A percentile compares a stretch with the other conserved stretches of the same genome.
These are phyloP conservation scores for Griposia aprilina DNA, from an alignment of 2,888 invertebrate genomes.

Conservation along the genomic window DNA sequence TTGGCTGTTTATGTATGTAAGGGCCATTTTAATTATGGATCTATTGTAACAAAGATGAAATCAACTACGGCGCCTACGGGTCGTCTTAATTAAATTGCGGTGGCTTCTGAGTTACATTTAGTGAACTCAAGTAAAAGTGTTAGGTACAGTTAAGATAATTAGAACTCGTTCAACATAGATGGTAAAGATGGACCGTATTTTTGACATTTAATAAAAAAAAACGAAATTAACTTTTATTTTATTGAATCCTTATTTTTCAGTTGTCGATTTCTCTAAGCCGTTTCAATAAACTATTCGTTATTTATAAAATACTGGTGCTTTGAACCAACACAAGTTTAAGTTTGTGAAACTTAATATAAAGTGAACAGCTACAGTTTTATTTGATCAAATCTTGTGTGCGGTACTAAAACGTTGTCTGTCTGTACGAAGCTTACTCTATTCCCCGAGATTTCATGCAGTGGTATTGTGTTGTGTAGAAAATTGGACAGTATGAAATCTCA, in stretches of 20 bases:
- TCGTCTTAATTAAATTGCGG: not conserved
- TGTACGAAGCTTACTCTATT: slow-evolving; percentile 17
- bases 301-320: not conserved
- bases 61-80: too few relatives aligned
- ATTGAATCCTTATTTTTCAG: too few relatives aligned
- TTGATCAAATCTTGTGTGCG: slow-evolving; percentile 30
- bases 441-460: slow-evolving; percentile 23
- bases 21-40: too few relatives aligned
- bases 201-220: not conserved
- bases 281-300: too few relatives aligned
- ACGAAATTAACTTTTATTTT: too few relatives aligned
- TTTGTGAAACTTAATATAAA: slow-evolving; percentile 35
- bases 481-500: slow-evolving; percentile 21
- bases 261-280: not conserved
- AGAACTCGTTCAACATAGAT: not conserved
- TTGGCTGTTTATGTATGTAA: not conserved
- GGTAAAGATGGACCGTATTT: not conserved
- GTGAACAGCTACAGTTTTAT: slow-evolving; percentile 34
- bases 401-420: slow-evolving; percentile 17
- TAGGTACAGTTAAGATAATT: not conserved
- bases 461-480: slow-evolving; percentile 15
- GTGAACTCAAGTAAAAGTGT: not conserved
- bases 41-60: too few relatives aligned
- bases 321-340: not conserved
- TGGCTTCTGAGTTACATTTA: not conserved